phyloP scores from a whole-genome alignment of 2,888 invertebrate genomes.

The Stegana nigrithorax region DNA sequence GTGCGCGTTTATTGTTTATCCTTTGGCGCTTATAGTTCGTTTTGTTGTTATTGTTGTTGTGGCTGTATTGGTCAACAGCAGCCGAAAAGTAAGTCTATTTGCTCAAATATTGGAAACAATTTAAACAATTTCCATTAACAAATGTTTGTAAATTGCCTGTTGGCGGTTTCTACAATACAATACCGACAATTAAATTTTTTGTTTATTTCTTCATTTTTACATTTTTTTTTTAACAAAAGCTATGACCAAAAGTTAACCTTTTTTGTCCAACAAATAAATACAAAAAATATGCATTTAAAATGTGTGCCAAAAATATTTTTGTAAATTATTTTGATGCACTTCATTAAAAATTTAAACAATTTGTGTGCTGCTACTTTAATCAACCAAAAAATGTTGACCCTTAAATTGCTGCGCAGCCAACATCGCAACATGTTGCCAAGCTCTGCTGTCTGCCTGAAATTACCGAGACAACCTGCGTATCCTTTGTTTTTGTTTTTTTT shows the following conservation, averaged over 20 bases:
- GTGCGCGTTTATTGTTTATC: constrained; percentile 11
- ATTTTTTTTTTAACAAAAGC: constrained; percentile 29
- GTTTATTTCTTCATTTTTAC: constrained; percentile 13
- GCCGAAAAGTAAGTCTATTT: constrained; percentile 40
- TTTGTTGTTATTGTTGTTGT: constrained; percentile 3
- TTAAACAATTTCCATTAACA: constrained; percentile 65
- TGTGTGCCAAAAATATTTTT: constrained; percentile 42
- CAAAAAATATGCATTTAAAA: constrained; percentile 20
- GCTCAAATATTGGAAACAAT: constrained; percentile 53
- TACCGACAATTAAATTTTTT: no score
- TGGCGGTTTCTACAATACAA: no score
- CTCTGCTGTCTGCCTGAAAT: not conserved
- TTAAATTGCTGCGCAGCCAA: constrained; percentile 23
- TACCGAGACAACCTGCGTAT: constrained; percentile 7
- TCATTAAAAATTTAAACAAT: constrained; percentile 59
- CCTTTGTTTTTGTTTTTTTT: not conserved
- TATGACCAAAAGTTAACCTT: no score
- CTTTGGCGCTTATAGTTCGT: not conserved
- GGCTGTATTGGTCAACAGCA: not conserved
- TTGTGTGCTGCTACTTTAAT: constrained; percentile 51
- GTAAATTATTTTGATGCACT: constrained; percentile 55
- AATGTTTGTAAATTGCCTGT: constrained; percentile 61
- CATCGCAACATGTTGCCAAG: not conserved
- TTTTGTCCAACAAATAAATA: constrained; percentile 14
- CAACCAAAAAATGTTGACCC: constrained; percentile 61